phyloP scores from a whole-genome alignment of 2,113 vertebrate species.

The Spermophilus dauricus region DNA sequence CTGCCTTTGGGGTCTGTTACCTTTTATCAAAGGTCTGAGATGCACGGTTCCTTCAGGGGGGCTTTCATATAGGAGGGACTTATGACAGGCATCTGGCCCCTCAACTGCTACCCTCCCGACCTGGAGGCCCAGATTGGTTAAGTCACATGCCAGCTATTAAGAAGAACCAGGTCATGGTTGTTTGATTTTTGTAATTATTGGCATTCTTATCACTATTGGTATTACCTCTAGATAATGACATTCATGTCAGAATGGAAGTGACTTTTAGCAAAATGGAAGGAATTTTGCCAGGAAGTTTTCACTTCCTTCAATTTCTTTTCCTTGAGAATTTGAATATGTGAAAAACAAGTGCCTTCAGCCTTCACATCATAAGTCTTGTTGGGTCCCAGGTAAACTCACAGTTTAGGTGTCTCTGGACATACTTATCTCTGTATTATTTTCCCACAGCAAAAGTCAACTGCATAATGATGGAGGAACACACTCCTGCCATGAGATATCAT shows the following conservation, averaged over 20 bases:
- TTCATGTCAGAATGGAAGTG: background rate
- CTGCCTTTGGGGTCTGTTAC: background rate
- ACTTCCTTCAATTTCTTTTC: background rate
- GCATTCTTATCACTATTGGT: background rate
- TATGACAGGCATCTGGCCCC: background rate
- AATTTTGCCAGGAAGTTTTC: background rate
- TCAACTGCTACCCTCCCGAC: background rate
- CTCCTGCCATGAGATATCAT: background rate
- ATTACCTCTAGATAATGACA: background rate
- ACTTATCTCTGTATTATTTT: background rate
- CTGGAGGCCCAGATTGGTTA: too few species aligned
- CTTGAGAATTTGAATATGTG: background rate
- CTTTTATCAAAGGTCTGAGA: background rate
- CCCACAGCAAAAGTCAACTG: background rate
- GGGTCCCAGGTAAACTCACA: background rate
- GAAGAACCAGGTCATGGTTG: background rate
- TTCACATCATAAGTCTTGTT: background rate
- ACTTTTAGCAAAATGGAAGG: conserved; percentile 1
- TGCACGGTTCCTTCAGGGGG: background rate
- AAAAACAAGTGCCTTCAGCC: background rate
- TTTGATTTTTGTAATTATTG: background rate
- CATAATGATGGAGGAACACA: background rate
- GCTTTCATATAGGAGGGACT: background rate
- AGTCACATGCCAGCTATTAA: too few species aligned
- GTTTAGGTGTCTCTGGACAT: background rate